phyloP scores from a whole-genome alignment of 2,888 invertebrate genomes.

The Papilio elwesi region DNA sequence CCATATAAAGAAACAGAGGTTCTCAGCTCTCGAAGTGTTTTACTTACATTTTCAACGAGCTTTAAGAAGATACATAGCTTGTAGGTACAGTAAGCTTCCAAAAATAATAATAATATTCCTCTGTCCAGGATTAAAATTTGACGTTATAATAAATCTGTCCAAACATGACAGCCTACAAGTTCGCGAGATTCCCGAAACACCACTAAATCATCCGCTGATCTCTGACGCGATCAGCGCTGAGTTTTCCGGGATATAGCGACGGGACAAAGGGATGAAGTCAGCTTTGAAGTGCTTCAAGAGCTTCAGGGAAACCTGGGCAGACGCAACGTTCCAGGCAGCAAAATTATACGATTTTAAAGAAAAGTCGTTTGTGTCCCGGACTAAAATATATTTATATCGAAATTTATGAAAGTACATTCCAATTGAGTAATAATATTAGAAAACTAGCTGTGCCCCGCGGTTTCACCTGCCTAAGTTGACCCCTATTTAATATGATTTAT shows the following conservation, averaged over 20 bases:
- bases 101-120: neutral
- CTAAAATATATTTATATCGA: neutral
- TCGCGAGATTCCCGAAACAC: conserved; percentile 11
- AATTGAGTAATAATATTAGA: too few relatives aligned
- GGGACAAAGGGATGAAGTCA: conserved; percentile 30
- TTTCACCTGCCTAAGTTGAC: too few relatives aligned
- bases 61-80: neutral
- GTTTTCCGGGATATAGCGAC: conserved; percentile 22
- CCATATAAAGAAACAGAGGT: neutral
- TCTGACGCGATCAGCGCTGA: conserved; percentile 13
- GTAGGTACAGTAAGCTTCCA: neutral
- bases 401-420: too few relatives aligned
- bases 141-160: conserved; percentile 27
- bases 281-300: conserved; percentile 16
- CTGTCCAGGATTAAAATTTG: conserved; percentile 20
- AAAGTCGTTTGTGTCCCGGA: neutral
- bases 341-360: neutral
- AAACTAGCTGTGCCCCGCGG: too few relatives aligned
- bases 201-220: conserved; percentile 32
- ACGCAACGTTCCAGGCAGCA: conserved; percentile 15
- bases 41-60: neutral
- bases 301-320: conserved; percentile 32
- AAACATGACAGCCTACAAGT: conserved; percentile 29
- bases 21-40: neutral
- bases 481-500: too few relatives aligned